Evolutionary conservation across 2,888 invertebrate genomes (phyloP), one percentile per base, ranked within the genome.

Genomic region (Ormyrus rosae): DNA sequence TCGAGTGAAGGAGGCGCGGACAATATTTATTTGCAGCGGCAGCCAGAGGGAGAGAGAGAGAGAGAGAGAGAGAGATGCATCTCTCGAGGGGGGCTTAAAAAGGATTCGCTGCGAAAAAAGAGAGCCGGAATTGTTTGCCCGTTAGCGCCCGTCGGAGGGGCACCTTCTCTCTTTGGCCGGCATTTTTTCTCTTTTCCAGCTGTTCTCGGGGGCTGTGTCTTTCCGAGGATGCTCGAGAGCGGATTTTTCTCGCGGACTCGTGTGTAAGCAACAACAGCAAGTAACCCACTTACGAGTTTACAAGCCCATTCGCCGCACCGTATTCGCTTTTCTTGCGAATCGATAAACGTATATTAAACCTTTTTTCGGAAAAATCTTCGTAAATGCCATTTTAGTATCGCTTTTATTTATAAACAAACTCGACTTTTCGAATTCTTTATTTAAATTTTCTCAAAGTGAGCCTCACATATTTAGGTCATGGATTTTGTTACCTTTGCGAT

Each of bases 21-120:
- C 60, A 61, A 60, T 71, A 71, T 71, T 61, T 71, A 71, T 71
- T 71, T 71, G 60, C 51, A 60, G 9, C 34, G 56, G 9, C 13
- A 61, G 50, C 48, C 48, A 58, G 48, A 58, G 10, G 13, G 13
- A 4, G 5, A 34, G 46, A 60, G 50, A 58, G 58, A 56, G 48
- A 58, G 9, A 48, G 13, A 3, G 5, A 13, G 13, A 4, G 5
- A 34, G 10, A 11, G 61, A 45, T 10, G 7, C 48, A 13, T 56
- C 19, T 55, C 64, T 55, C 13, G 73, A 46, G 73, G 13, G 13
- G 55, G 63, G 34, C 55, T 64, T 64, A 46, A 73, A 64, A 64
- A 50, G 60, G 11, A 10, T 34, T 34, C 34, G 4, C 34, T 34
- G 34, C 34, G 8, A 34, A 34, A 46, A 3, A 10, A 68, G 11